Conservation (phyloP, 2,113 vertebrate genomes). For the Patagioenas fasciata region DNA sequence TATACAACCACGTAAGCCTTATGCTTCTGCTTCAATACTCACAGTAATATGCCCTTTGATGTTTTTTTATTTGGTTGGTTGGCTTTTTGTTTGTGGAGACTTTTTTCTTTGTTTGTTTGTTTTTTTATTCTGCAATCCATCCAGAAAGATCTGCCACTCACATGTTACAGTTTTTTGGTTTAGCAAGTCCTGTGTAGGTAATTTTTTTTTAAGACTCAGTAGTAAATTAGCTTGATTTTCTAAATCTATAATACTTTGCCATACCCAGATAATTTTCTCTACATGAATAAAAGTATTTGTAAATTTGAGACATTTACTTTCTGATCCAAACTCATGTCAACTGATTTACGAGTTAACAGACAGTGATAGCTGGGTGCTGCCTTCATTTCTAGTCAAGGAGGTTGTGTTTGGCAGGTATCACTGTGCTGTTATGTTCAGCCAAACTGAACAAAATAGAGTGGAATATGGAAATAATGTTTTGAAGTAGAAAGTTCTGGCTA, state of each 20-base stretch:
- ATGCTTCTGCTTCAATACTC: neutral
- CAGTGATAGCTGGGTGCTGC: neutral
- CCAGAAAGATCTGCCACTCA: neutral
- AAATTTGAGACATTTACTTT: neutral
- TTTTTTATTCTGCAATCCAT: neutral
- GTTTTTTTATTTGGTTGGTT: too few species aligned
- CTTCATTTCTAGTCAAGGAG: slow-evolving; percentile 1
- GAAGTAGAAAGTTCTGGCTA: neutral
- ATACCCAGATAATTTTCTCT: neutral
- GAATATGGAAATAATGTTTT: neutral
- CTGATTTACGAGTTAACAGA: neutral
- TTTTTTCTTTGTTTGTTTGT: too few species aligned
- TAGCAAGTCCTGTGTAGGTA: neutral
- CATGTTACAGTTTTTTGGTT: neutral
- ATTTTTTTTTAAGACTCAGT: neutral
- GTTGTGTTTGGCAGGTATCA: slow-evolving; percentile 19
- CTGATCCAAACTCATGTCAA: neutral
- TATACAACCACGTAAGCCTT: neutral
- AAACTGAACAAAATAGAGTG: neutral
- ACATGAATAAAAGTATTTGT: neutral
- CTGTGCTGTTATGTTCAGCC: neutral
- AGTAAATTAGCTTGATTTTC: neutral
- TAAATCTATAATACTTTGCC: neutral
- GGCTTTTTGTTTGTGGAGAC: too few species aligned
- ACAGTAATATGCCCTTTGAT: accelerated